phyloP scores from a whole-genome alignment of 2,113 vertebrate species.

The Lagopus muta region DNA sequence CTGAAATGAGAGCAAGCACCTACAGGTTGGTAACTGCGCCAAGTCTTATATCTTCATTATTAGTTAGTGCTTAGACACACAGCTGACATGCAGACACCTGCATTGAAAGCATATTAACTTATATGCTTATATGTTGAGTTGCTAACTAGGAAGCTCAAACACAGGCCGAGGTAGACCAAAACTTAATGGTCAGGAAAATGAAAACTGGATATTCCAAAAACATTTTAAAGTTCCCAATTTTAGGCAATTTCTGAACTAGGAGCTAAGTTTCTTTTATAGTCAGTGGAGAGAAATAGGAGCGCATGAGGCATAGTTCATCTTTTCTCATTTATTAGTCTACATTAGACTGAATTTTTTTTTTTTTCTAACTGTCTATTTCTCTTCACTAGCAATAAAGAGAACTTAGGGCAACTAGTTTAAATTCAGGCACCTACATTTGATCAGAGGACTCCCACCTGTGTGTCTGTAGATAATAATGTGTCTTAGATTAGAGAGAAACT shows the following conservation, averaged over 20 bases:
- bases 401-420: conserved; percentile 42
- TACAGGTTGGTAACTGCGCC: background rate
- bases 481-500: conserved; percentile 41
- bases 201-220: background rate
- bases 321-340: conserved; percentile 44
- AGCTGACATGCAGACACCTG: background rate
- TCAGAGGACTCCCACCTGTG: conserved; percentile 42
- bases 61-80: background rate
- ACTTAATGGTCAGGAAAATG: background rate
- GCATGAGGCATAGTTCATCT: background rate
- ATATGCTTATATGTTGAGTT: background rate
- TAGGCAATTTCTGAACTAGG: background rate
- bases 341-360: conserved; percentile 23
- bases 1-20: background rate
- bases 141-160: background rate
- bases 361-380: conserved; percentile 19
- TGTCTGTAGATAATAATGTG: conserved; percentile 54
- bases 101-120: background rate
- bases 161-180: background rate
- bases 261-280: background rate
- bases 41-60: background rate
- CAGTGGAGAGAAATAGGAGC: background rate
- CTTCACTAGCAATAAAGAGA: conserved; percentile 25
- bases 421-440: conserved; percentile 50
- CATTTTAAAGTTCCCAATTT: background rate